Base-by-base conservation (phyloP, 2,797 vertebrate species). In the Champsocephalus gunnari region DNA sequence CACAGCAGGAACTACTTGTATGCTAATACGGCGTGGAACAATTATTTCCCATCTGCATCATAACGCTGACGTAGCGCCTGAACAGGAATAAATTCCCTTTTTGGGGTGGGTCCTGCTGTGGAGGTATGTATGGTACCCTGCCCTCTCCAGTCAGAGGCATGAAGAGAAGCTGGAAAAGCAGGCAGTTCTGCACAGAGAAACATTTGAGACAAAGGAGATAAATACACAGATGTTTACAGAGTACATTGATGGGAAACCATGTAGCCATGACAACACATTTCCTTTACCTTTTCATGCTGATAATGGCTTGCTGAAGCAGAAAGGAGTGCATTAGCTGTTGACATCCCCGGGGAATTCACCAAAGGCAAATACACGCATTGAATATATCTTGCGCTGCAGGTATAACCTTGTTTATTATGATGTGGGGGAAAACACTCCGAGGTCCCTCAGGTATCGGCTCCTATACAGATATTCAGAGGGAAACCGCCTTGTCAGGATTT, bases 221-320 rank as follows among this genome's bases (percentile, higher is more conserved):
- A 50, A 75, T 6, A 73, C 70, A 53, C 64, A 78, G 12, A 81
- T 70, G 71, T 73, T 80, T 76, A 28, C 45, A 5, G 1, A 55
- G 21, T 44, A 50, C 60, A 62, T 54, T 66, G 74, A 81, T 48
- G 54, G 72, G 17, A 69, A 81, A 60, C 16, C 79, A 69, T 50
- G 89, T 92, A 74, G 73, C 87, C 91, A 92, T 93, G 91, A 86
- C 91, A 91, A 92, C 86, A 72, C 75, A 51, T 77, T 84, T 83
- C 82, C 82, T 73, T 88, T 77, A 84, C 77, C 87, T 90, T 79
- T 69, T 85, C 71, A 80, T 61, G 58, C 44, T 64, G 73, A 81
- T 81, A 73, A 79, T 73, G 79, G 50, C 69, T 81, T 7, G 60
- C 69, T 66, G 82, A 65, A 50, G 78, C 80, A 81, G 66, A 71